phyloP scores from a whole-genome alignment of 2,888 invertebrate species.

The Dichetophora obliterata region DNA sequence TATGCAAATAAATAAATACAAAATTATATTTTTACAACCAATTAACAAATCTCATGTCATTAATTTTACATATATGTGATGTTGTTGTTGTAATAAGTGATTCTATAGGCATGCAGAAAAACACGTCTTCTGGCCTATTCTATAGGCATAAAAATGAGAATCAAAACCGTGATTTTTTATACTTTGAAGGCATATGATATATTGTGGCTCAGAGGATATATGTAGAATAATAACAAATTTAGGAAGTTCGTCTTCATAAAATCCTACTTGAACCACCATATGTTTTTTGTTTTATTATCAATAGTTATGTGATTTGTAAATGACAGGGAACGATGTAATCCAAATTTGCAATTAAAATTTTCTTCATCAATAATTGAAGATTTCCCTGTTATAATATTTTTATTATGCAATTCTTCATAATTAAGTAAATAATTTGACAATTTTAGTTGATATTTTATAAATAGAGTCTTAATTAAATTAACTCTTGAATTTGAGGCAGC shows the following conservation, averaged over 20 bases:
- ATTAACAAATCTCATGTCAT: too few species aligned
- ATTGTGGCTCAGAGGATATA: not conserved
- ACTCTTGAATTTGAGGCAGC: slow-evolving; percentile 2
- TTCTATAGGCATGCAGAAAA: not conserved
- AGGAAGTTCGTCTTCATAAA: slow-evolving; percentile 19
- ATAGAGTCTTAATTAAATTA: slow-evolving; percentile 26
- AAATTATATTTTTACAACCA: too few species aligned
- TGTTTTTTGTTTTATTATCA: slow-evolving; percentile 8
- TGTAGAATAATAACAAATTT: slow-evolving; percentile 23
- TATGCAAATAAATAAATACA: too few species aligned
- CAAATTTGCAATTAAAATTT: too few species aligned
- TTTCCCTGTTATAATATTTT: too few species aligned
- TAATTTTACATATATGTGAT: too few species aligned
- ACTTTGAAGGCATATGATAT: slow-evolving; percentile 18
- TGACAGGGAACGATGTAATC: not conserved
- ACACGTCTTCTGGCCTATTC: not conserved
- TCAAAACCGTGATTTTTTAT: slow-evolving; percentile 20
- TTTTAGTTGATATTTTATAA: slow-evolving; percentile 22
- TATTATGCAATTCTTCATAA: too few species aligned
- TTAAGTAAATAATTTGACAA: not conserved
- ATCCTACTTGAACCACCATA: slow-evolving; percentile 4
- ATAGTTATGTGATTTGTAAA: not conserved
- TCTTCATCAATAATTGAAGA: too few species aligned
- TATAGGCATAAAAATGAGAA: slow-evolving; percentile 13
- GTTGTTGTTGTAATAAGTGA: too few species aligned